Evolutionary conservation across 2,888 invertebrate genomes (phyloP).

Genomic region (Synanthedon formicaeformis): DNA sequence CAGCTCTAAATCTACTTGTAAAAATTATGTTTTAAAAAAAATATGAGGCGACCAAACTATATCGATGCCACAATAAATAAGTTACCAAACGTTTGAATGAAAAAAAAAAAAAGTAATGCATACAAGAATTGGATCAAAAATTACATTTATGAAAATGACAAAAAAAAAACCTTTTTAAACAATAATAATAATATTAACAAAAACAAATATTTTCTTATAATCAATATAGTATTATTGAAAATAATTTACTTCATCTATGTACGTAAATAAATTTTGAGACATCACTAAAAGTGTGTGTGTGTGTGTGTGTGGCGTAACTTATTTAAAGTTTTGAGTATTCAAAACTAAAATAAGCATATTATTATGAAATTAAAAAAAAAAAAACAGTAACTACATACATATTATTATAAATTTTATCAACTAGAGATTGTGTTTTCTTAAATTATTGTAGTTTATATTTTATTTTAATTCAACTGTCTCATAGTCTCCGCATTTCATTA

Average conservation of each 20-base stretch:
- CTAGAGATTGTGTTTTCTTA: no score
- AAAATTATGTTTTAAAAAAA: slow-evolving; percentile 25
- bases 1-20: slow-evolving; percentile 32
- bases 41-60: slow-evolving; percentile 53
- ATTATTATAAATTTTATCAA: no score
- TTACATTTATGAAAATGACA: slow-evolving; percentile 23
- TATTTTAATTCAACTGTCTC: slow-evolving; percentile 12
- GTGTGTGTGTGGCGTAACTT: slow-evolving; percentile 63
- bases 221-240: slow-evolving; percentile 37
- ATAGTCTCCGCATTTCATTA: slow-evolving; percentile 43
- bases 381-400: slow-evolving; percentile 7
- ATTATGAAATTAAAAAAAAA: slow-evolving; percentile 29
- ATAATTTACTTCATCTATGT: slow-evolving; percentile 20
- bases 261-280: slow-evolving; percentile 41
- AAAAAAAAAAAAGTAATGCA: no score
- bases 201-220: slow-evolving; percentile 33
- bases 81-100: slow-evolving; percentile 21
- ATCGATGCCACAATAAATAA: slow-evolving; percentile 51
- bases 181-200: slow-evolving; percentile 12
- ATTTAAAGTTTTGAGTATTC: slow-evolving; percentile 68
- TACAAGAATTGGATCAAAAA: slow-evolving; percentile 13
- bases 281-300: slow-evolving; percentile 48
- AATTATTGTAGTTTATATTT: no score
- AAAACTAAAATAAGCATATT: slow-evolving; percentile 68
- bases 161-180: slow-evolving; percentile 17